Evolutionary conservation across 1,140 invertebrate genomes (phyloP).

Genomic region (Drusus annulatus): DNA sequence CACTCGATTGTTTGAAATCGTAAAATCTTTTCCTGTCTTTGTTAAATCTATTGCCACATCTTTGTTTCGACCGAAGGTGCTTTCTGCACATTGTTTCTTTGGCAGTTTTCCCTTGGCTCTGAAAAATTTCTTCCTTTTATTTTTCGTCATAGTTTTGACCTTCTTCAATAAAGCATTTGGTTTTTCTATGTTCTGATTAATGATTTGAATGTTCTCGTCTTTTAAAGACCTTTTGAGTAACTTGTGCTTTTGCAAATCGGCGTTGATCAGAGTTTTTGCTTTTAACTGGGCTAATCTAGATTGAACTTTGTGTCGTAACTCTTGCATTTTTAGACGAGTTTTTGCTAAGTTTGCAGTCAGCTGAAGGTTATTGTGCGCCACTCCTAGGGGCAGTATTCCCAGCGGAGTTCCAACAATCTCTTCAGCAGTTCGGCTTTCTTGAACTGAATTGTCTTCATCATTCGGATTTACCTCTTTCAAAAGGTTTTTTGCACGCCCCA

Average conservation of each 20-base stretch:
- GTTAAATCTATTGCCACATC: background rate
- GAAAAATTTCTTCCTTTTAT: conserved; percentile 22
- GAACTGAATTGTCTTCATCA: background rate
- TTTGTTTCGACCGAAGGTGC: background rate
- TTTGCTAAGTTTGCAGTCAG: conserved; percentile 40
- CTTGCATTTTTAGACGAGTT: conserved; percentile 46
- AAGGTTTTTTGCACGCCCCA: conserved; percentile 42
- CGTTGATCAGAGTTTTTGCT: conserved; percentile 29
- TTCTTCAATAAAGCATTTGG: background rate
- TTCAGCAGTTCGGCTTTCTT: conserved; percentile 15
- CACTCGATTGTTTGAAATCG: background rate
- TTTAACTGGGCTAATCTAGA: conserved; percentile 46
- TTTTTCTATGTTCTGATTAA: background rate
- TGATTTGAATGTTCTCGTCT: too few relatives aligned
- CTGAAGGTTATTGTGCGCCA: background rate
- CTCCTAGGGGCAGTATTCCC: background rate
- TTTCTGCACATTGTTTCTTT: background rate
- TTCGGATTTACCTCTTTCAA: conserved; percentile 36
- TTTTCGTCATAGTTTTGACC: background rate
- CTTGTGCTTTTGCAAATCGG: conserved; percentile 1
- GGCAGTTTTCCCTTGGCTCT: background rate
- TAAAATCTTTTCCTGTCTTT: background rate
- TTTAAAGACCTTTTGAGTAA: conserved; percentile 15
- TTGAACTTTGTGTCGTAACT: conserved; percentile 48
- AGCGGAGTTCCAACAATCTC: conserved; percentile 11